phyloP scores from a whole-genome alignment of 53 echinoderm and acorn worm genomes.

The Echinarachnius parma region DNA sequence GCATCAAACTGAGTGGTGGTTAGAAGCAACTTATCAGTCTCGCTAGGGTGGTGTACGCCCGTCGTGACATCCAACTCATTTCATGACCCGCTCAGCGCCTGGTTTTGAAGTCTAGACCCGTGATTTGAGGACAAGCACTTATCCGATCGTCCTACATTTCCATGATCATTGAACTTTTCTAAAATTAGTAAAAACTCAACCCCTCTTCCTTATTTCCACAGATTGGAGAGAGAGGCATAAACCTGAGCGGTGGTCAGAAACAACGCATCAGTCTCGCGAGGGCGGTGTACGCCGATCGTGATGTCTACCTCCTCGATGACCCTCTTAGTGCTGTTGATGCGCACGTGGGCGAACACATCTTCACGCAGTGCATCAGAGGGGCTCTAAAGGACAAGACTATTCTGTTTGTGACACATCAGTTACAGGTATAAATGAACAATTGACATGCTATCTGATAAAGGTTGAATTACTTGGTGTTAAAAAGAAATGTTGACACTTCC shows the following conservation, averaged over 20 bases:
- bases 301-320: constrained; percentile 80
- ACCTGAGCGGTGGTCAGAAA: constrained; percentile 91
- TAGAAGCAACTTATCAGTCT: no score
- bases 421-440: constrained; percentile 57
- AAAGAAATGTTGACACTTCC: no score
- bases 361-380: constrained; percentile 79
- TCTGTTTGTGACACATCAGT: constrained; percentile 82
- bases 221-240: constrained; percentile 95
- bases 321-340: constrained; percentile 93
- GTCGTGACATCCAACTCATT: no score
- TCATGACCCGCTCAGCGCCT: background rate
- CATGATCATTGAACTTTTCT: background rate
- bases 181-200: background rate
- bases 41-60: no score
- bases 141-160: no score
- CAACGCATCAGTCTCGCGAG: constrained; percentile 85
- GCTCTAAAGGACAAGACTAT: constrained; percentile 75
- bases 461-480: no score
- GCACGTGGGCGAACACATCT: constrained; percentile 87
- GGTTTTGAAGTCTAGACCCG: background rate
- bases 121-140: background rate
- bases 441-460: background rate
- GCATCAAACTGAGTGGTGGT: no score
- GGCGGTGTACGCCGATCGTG: constrained; percentile 75
- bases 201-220: constrained; percentile 5